Percentiles rank a stretch among this genome's conserved stretches.
Conservation (phyloP, 2,888 invertebrate genomes). For the Eledona agricola region DNA sequence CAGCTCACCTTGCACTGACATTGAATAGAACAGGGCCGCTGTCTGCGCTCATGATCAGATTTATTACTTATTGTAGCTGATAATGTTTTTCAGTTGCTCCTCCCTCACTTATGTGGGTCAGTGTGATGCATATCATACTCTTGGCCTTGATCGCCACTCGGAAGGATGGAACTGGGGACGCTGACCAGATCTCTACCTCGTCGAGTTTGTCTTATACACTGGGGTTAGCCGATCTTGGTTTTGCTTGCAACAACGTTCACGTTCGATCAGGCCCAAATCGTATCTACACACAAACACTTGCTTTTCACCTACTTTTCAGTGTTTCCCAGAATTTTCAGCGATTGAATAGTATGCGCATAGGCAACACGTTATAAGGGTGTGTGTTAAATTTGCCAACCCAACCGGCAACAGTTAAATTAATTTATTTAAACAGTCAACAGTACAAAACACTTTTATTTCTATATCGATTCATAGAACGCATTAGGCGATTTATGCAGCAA, state of each 20-base stretch:
- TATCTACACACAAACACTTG: no score
- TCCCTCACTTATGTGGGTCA: constrained; percentile 57
- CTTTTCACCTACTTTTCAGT: no score
- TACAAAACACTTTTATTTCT: no score
- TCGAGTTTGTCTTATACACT: constrained; percentile 25
- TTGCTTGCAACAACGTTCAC: no score
- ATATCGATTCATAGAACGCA: constrained; percentile 10
- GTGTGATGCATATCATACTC: constrained; percentile 56
- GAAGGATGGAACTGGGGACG: constrained; percentile 45
- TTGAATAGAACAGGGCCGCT: constrained; percentile 55
- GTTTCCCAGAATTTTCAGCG: no score
- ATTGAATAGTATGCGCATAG: no score
- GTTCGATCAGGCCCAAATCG: no score
- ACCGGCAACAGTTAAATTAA: no score
- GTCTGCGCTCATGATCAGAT: constrained; percentile 55
- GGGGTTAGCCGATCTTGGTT: constrained; percentile 17
- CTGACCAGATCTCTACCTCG: constrained; percentile 28
- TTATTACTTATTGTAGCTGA: constrained; percentile 57
- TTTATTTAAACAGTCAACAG: no score
- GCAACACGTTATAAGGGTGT: no score
- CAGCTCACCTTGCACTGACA: constrained; percentile 61
- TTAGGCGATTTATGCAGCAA: constrained; percentile 68
- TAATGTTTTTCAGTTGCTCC: constrained; percentile 53
- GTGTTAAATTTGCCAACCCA: no score
- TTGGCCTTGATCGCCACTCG: constrained; percentile 56